Conservation (phyloP, 1,140 invertebrate genomes). For the Penaeus vannamei region DNA sequence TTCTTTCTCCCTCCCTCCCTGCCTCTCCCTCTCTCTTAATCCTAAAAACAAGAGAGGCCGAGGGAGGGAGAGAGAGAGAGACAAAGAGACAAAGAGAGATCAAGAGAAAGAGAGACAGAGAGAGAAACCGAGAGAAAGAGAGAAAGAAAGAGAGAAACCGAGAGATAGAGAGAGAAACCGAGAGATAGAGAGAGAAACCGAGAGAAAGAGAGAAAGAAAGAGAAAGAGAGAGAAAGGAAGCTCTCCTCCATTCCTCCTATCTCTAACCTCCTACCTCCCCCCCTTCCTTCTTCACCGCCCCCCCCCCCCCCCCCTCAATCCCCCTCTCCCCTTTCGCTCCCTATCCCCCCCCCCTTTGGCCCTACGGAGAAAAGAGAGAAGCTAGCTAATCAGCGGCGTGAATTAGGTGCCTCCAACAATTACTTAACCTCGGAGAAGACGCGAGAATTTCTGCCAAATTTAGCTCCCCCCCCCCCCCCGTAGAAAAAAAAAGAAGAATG, state of each 20-base stretch:
- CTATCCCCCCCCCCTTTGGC: background rate
- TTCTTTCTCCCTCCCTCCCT: too few relatives aligned
- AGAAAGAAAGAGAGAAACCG: too few relatives aligned
- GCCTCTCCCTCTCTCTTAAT: too few relatives aligned
- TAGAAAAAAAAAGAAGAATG: background rate
- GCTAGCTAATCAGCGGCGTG: constrained; percentile 54
- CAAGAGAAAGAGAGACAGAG: constrained; percentile 37
- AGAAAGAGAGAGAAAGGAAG: background rate
- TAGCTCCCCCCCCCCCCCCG: background rate
- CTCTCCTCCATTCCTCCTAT: background rate
- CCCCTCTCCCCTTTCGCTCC: background rate
- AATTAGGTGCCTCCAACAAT: constrained; percentile 58
- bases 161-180: background rate
- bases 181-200: background rate
- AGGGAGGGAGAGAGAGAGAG: background rate
- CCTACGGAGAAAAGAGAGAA: constrained; percentile 35
- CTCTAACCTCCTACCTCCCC: background rate
- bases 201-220: constrained; percentile 41
- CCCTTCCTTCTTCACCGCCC: background rate
- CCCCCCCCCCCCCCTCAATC: background rate
- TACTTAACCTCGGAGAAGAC: constrained; percentile 60
- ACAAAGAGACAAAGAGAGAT: background rate
- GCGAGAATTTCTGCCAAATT: constrained; percentile 60
- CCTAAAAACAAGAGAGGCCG: too few relatives aligned
- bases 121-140: background rate